Percentiles rank a stretch among this genome's conserved stretches.
These are phyloP conservation scores for Xanthostigma xanthostigma DNA, from an alignment of 2,888 invertebrate genomes.

Conservation along the genomic window DNA sequence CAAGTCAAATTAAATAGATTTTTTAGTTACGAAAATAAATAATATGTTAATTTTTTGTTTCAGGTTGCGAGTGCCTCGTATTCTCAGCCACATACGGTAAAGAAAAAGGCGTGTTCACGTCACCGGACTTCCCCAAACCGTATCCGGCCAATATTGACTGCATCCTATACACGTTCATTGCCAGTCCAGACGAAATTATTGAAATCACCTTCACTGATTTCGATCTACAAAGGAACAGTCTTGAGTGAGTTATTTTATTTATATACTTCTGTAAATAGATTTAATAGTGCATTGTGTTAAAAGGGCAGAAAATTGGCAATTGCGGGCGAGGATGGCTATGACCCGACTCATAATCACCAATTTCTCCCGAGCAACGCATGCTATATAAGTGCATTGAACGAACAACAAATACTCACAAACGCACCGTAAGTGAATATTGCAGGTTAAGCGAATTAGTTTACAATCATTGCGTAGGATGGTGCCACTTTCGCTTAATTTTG, in stretches of 20 bases:
- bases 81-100: slow-evolving; percentile 67
- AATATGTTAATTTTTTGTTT: slow-evolving; percentile 18
- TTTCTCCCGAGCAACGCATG: too few relatives aligned
- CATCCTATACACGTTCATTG: slow-evolving; percentile 70
- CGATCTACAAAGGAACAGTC: slow-evolving; percentile 50
- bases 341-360: too few relatives aligned
- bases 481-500: too few relatives aligned
- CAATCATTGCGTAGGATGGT: too few relatives aligned
- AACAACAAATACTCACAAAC: too few relatives aligned
- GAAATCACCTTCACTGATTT: slow-evolving; percentile 69
- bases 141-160: slow-evolving; percentile 64
- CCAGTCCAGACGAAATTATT: slow-evolving; percentile 63
- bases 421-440: too few relatives aligned
- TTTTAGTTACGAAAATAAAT: neutral
- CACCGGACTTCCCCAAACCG: slow-evolving; percentile 67
- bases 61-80: slow-evolving; percentile 73
- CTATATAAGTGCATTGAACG: too few relatives aligned
- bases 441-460: too few relatives aligned
- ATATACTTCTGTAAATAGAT: neutral
- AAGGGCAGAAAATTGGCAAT: neutral
- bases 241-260: slow-evolving; percentile 41
- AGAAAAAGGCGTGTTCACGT: slow-evolving; percentile 66
- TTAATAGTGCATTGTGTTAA: neutral
- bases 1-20: too few relatives aligned
- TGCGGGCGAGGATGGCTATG: neutral